A percentile compares a stretch with the other conserved stretches of the same genome.
Evolutionary conservation across 2,113 vertebrate species (phyloP).

Genomic region (Oxyruncus cristatus): DNA sequence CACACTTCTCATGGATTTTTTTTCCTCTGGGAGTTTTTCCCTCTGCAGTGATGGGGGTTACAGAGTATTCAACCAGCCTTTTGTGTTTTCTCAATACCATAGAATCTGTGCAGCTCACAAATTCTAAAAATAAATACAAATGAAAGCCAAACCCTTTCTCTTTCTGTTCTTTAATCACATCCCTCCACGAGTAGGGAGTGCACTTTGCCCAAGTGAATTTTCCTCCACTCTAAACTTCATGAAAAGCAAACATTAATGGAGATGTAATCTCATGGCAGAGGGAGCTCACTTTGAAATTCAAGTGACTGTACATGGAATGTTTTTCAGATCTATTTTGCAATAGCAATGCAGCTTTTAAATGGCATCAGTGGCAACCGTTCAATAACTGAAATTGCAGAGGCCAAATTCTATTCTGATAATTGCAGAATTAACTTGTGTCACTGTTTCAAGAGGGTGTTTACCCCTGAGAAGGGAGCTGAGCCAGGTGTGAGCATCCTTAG

Average conservation of each 20-base stretch:
- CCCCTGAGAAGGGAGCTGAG: background rate
- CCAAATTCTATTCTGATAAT: background rate
- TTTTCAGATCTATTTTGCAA: background rate
- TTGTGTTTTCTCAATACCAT: background rate
- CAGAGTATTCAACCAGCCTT: background rate
- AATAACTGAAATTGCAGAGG: background rate
- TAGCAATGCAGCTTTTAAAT: background rate
- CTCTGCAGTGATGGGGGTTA: background rate
- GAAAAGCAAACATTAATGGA: constrained; percentile 15
- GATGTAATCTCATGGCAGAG: background rate
- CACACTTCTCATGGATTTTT: background rate
- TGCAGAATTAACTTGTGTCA: background rate
- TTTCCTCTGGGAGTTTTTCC: background rate
- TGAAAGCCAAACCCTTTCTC: background rate
- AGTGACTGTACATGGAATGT: background rate
- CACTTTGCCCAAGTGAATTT: background rate
- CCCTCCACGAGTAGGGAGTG: background rate
- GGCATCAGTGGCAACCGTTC: background rate
- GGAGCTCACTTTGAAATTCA: constrained; percentile 13
- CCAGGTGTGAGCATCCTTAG: constrained; percentile 22
- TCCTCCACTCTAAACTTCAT: background rate
- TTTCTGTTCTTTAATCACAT: background rate
- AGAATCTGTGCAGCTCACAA: background rate
- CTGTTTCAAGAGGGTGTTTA: constrained; percentile 30
- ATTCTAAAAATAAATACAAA: constrained; percentile 42